A percentile compares a stretch with the other conserved stretches of the same genome.
Conservation (phyloP, 2,888 invertebrate species). For the Tortricodes alternella region DNA sequence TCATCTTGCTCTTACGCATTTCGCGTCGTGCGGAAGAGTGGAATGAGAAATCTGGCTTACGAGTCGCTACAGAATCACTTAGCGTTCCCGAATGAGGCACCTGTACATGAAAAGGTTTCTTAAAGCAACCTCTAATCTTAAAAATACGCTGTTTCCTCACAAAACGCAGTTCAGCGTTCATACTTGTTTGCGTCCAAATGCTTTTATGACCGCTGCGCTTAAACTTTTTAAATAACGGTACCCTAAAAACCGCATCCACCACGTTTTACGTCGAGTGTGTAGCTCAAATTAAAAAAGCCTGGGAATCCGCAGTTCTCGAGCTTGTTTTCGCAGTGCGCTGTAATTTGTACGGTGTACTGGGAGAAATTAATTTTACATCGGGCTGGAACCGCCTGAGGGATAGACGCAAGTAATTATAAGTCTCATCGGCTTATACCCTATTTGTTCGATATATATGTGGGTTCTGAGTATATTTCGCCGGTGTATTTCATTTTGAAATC, state of each 20-base stretch:
- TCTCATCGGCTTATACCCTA: slow-evolving; percentile 48
- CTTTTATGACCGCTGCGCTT: neutral
- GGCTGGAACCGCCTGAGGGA: slow-evolving; percentile 42
- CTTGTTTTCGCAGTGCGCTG: slow-evolving; percentile 35
- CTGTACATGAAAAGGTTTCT: no score
- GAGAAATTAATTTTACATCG: slow-evolving; percentile 60
- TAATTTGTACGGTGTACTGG: slow-evolving; percentile 38
- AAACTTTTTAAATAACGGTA: slow-evolving; percentile 10
- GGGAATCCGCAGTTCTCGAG: slow-evolving; percentile 15
- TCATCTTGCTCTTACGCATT: no score
- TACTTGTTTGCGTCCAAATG: neutral
- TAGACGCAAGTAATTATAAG: slow-evolving; percentile 55
- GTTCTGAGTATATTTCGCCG: slow-evolving; percentile 1
- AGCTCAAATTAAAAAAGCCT: slow-evolving; percentile 31
- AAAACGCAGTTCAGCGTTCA: no score
- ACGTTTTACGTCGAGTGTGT: slow-evolving; percentile 1
- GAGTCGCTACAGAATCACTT: no score
- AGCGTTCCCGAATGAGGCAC: no score
- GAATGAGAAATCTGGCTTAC: no score
- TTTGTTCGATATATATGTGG: slow-evolving; percentile 32
- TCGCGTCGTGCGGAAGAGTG: no score
- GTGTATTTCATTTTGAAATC: neutral
- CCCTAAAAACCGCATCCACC: slow-evolving; percentile 1
- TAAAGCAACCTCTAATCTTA: neutral
- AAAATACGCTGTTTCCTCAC: neutral